Base-by-base conservation (phyloP, 2,113 vertebrate genomes). In the Clinocottus analis region DNA sequence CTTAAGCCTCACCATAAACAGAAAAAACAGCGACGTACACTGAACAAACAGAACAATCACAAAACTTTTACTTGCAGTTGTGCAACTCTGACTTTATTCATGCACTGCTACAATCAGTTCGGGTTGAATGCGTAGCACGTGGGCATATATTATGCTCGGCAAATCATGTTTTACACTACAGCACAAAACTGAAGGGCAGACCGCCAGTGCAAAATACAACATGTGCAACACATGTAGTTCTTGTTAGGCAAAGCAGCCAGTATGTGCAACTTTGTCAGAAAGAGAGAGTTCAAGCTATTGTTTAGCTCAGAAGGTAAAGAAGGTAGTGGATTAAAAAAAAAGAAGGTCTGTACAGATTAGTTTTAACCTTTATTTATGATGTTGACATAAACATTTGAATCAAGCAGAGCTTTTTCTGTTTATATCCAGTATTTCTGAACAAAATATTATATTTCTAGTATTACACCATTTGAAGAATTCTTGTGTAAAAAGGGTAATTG, bases 111-210 rank as follows among this genome's bases (percentile, higher is more conserved):
- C 56, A 3, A 33, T 33, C 11, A 51, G 25, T 75, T 12, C 60
- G 39, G 45, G 45, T 56, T 27, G 76, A 61, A 70, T 14, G 29
- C 2, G 7, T 19, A 55, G 62, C 67, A 86, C 68, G 72, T 73
- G 64, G 31, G 60, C 69, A 89, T 89, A 72, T 79, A 91, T 89
- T 79, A 86, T 80, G 76, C 29, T 61, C 69, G 73, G 75, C 56
- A 75, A 79, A 79, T 67, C 53, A 23, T 85, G 82, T 87, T 89
- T 78, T 81, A 72, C 63, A 87, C 84, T 65, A 85, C 9, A 66
- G 63, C 80, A 58, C 45, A 71, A 65, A 63, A 71, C 72, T 68
- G 70, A 21, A 7, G 56, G 77, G 76, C 82, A 88, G 67, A 82
- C 67, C 72, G 63, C 64, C 70, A 74, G 23, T 59, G 56, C 64